phyloP scores from a whole-genome alignment of 2,113 vertebrate genomes.

The Dipodomys ordii region DNA sequence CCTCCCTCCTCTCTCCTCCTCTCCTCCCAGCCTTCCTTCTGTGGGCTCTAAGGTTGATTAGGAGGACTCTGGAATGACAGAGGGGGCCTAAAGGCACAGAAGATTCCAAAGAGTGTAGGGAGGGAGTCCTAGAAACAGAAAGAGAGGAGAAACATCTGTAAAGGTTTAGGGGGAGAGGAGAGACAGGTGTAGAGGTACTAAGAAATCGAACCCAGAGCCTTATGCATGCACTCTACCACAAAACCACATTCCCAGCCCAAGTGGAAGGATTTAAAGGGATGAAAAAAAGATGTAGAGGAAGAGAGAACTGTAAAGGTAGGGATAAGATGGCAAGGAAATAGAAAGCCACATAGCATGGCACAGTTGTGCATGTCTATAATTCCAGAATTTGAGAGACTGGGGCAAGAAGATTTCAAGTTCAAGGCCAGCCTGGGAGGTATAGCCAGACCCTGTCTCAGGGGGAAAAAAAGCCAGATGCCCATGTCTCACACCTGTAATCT shows the following conservation, averaged over 20 bases:
- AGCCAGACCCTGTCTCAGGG: no score
- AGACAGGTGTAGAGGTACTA: not conserved
- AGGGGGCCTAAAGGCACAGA: not conserved
- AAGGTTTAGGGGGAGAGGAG: not conserved
- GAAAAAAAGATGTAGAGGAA: no score
- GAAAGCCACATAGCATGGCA: not conserved
- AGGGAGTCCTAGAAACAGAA: not conserved
- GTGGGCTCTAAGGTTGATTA: not conserved
- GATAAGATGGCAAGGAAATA: not conserved
- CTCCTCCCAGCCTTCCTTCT: not conserved
- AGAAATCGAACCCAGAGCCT: no score
- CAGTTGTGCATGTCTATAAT: not conserved
- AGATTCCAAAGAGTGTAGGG: not conserved
- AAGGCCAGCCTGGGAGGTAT: not conserved
- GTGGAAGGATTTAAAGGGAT: not conserved
- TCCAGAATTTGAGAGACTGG: not conserved
- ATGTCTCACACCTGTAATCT: no score
- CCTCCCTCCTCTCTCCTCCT: not conserved
- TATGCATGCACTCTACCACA: no score
- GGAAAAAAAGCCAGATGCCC: no score
- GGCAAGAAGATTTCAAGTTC: not conserved
- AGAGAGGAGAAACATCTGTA: not conserved
- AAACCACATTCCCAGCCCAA: not conserved
- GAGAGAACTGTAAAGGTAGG: not conserved
- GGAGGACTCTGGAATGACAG: not conserved